Conservation (phyloP, 2,888 invertebrate species). For the Microctonus aethiopoides region DNA sequence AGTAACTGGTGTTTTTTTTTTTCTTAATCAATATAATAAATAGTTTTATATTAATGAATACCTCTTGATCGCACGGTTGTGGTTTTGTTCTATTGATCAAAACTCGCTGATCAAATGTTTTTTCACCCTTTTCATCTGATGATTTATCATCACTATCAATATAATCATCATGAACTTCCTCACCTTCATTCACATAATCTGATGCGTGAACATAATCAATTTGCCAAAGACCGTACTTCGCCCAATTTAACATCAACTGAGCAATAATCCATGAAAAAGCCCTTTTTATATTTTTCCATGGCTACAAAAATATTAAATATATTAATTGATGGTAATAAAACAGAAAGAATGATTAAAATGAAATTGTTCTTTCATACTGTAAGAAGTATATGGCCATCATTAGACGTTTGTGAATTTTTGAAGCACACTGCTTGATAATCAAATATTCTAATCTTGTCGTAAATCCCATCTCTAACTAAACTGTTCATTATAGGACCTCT, state of each 20-base stretch:
- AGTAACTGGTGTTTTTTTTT: conserved; percentile 7
- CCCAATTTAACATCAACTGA: conserved; percentile 55
- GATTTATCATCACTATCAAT: conserved; percentile 52
- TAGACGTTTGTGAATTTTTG: conserved; percentile 74
- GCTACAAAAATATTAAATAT: conserved; percentile 45
- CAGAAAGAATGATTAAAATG: neutral
- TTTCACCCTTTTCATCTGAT: conserved; percentile 67
- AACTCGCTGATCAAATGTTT: conserved; percentile 74
- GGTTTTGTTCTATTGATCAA: conserved; percentile 82
- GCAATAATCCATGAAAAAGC: conserved; percentile 57
- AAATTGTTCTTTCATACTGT: conserved; percentile 70
- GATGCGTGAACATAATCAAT: conserved; percentile 54
- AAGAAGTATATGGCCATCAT: conserved; percentile 71
- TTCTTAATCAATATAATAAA: conserved; percentile 5
- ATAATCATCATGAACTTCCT: conserved; percentile 47
- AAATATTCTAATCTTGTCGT: conserved; percentile 78
- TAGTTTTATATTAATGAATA: too few species aligned
- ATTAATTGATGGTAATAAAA: conserved; percentile 1
- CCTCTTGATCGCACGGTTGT: conserved; percentile 86
- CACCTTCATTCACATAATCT: conserved; percentile 52
- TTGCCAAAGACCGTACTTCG: conserved; percentile 55
- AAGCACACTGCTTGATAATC: conserved; percentile 94
- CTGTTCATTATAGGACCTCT: conserved; percentile 81
- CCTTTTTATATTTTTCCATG: conserved; percentile 52
- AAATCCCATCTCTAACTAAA: conserved; percentile 80